These are phyloP conservation scores for Pemphredon lugubris DNA, from an alignment of 2,888 invertebrate species.

Conservation along the genomic window DNA sequence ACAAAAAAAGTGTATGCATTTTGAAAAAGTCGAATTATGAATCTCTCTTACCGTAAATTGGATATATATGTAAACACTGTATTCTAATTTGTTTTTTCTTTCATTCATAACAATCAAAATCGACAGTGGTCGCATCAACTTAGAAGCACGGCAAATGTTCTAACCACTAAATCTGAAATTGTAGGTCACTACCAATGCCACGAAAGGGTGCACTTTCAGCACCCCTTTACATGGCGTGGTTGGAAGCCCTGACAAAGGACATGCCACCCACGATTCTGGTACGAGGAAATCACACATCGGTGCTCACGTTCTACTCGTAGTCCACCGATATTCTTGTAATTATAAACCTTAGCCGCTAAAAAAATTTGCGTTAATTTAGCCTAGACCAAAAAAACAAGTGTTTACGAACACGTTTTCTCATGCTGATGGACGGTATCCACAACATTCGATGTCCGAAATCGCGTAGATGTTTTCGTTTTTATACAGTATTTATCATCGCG, in stretches of 20 bases:
- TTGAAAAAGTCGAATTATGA: no score
- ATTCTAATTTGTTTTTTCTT: no score
- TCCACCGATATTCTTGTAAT: slow-evolving; percentile 31
- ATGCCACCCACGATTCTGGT: slow-evolving; percentile 95
- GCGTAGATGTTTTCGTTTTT: slow-evolving; percentile 44
- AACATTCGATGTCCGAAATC: slow-evolving; percentile 57
- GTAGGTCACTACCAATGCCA: slow-evolving; percentile 96
- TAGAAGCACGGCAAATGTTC: no score
- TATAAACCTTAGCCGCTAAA: slow-evolving; percentile 12
- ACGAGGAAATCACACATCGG: slow-evolving; percentile 93
- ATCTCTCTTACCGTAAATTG: no score
- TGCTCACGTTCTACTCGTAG: slow-evolving; percentile 94
- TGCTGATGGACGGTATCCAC: slow-evolving; percentile 50
- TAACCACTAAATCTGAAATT: no score
- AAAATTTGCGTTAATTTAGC: slow-evolving; percentile 11
- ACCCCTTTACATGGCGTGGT: slow-evolving; percentile 97
- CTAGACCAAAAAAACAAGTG: not conserved
- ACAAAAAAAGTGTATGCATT: no score
- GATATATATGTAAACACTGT: no score
- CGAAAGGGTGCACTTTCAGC: slow-evolving; percentile 94
- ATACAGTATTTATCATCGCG: slow-evolving; percentile 46
- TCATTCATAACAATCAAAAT: no score
- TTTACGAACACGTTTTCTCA: slow-evolving; percentile 30
- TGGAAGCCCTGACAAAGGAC: slow-evolving; percentile 93
- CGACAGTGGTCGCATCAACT: no score